These are phyloP conservation scores for Rhabdophis nuchalis DNA, from an alignment of 2,797 vertebrate species.

Conservation along the genomic window DNA sequence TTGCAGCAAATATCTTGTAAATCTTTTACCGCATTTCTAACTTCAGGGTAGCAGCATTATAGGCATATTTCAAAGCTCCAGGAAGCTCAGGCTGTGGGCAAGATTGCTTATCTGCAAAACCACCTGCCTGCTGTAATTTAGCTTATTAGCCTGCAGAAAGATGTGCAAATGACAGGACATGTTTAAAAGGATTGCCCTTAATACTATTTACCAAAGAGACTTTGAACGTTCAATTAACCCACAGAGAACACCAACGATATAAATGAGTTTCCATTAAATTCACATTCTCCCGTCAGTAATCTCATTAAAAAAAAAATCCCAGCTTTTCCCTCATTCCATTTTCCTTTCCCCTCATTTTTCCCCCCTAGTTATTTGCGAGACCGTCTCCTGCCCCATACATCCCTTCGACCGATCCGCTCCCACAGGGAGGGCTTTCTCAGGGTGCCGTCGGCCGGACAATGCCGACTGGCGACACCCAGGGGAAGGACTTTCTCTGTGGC, in stretches of 20 bases:
- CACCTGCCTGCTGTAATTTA: constrained; percentile 56
- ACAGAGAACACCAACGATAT: background rate
- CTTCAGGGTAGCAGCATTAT: constrained; percentile 52
- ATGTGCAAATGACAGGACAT: constrained; percentile 18
- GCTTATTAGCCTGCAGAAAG: constrained; percentile 36
- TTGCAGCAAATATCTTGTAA: constrained; percentile 61
- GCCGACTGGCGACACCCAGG: no score
- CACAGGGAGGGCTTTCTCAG: no score
- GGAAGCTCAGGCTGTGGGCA: constrained; percentile 45
- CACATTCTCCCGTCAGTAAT: background rate
- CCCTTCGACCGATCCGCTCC: no score
- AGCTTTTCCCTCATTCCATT: background rate
- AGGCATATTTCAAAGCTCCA: constrained; percentile 55
- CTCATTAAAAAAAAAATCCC: background rate
- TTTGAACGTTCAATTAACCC: constrained; percentile 25
- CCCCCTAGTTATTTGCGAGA: no score
- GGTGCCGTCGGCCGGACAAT: no score
- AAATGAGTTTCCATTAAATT: background rate
- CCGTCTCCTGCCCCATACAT: no score
- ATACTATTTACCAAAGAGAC: constrained; percentile 22
- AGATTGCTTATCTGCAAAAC: constrained; percentile 64
- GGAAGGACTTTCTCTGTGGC: no score
- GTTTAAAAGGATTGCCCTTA: constrained; percentile 37
- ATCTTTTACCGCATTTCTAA: constrained; percentile 58
- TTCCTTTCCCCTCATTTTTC: background rate